phyloP scores from a whole-genome alignment of 35 echinoderm and acorn worm genomes.

The Stichopus chloronotus region DNA sequence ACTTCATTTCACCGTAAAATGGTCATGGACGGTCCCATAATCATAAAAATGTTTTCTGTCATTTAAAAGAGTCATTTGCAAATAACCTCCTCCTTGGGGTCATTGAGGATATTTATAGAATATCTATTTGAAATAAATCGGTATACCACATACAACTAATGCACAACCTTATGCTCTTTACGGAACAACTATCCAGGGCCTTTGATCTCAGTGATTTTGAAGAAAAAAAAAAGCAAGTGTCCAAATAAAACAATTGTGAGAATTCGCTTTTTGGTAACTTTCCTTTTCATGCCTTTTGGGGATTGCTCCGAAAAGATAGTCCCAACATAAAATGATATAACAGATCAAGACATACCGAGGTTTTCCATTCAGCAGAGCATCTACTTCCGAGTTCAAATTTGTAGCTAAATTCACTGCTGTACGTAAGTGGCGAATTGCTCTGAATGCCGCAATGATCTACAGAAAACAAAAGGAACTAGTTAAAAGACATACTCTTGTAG shows the following conservation, averaged over 20 bases:
- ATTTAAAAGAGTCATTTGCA: no score
- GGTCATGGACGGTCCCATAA: no score
- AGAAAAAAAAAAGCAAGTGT: neutral
- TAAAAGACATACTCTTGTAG: neutral
- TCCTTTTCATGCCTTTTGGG: neutral
- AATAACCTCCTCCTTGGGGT: no score
- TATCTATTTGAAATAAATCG: no score
- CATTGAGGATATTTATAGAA: no score
- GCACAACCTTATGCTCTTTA: no score
- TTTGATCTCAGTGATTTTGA: neutral
- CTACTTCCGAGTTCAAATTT: neutral
- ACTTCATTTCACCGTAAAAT: no score
- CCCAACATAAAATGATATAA: neutral
- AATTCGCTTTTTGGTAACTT: neutral
- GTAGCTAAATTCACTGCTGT: neutral
- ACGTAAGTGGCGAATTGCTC: slow-evolving; percentile 18
- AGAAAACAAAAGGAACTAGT: neutral
- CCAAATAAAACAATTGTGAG: neutral
- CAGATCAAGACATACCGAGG: neutral
- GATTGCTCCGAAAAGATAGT: neutral
- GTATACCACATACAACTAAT: no score
- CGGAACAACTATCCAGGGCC: no score
- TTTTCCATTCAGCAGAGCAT: slow-evolving; percentile 14
- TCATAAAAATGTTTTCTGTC: no score
- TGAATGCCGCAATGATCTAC: slow-evolving; percentile 32